Evolutionary conservation across 2,113 vertebrate species (phyloP).

Genomic region (Spilogale gracilis): DNA sequence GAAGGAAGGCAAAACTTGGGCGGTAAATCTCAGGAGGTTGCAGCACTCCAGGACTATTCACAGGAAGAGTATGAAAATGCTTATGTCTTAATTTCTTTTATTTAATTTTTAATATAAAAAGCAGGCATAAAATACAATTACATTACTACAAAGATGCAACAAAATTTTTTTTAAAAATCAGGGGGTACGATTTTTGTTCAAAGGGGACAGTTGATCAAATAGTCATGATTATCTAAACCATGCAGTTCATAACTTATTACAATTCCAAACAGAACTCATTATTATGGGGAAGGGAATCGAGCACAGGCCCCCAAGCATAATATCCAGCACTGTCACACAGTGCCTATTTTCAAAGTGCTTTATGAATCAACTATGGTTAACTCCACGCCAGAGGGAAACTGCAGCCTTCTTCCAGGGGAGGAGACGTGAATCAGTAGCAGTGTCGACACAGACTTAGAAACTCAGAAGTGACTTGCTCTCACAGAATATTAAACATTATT

Average conservation of each 20-base stretch:
- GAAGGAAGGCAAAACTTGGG: background rate
- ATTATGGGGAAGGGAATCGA: background rate
- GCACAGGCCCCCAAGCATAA: background rate
- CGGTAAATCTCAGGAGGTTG: background rate
- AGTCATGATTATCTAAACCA: conserved; percentile 74
- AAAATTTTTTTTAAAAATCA: conserved; percentile 22
- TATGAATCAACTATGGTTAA: background rate
- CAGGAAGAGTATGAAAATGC: conserved; percentile 72
- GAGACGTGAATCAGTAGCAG: conserved; percentile 60
- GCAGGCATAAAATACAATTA: conserved; percentile 85
- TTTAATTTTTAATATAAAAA: conserved; percentile 80
- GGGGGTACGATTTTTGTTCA: conserved; percentile 55
- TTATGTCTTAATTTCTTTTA: conserved; percentile 73
- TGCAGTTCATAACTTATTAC: conserved; percentile 78
- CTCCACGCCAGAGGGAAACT: background rate
- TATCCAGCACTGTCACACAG: conserved; percentile 65
- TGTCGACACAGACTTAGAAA: background rate
- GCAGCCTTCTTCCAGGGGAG: background rate
- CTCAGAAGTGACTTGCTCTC: background rate
- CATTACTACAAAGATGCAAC: conserved; percentile 81
- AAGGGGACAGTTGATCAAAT: conserved; percentile 66
- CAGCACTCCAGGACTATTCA: conserved; percentile 36
- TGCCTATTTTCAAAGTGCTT: conserved; percentile 79
- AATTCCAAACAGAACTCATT: conserved; percentile 65
- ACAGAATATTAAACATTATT: background rate